phyloP scores from a whole-genome alignment of 2,888 invertebrate genomes.

The Embidobia sp. region DNA sequence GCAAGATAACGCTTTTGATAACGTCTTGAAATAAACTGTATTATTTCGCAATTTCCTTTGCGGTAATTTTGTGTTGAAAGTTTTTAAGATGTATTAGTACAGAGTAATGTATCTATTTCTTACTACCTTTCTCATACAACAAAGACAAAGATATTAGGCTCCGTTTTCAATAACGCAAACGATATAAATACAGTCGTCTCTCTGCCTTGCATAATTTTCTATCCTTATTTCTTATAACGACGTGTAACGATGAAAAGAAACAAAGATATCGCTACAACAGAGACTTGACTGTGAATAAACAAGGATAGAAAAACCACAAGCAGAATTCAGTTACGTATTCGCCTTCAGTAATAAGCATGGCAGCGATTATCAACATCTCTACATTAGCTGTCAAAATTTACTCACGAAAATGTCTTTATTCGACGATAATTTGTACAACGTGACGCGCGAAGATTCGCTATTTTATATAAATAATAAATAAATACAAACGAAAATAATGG shows the following conservation, averaged over 20 bases:
- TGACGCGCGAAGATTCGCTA: not conserved
- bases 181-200: too few relatives aligned
- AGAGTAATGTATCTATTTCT: too few relatives aligned
- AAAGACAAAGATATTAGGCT: too few relatives aligned
- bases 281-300: too few relatives aligned
- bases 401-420: constrained; percentile 21
- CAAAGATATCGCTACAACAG: too few relatives aligned
- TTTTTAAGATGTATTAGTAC: too few relatives aligned
- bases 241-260: too few relatives aligned
- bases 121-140: too few relatives aligned
- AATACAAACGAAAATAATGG: constrained; percentile 62
- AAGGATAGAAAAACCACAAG: not conserved
- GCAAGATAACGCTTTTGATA: constrained; percentile 4
- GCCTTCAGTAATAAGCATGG: constrained; percentile 23
- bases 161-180: too few relatives aligned
- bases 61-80: not conserved
- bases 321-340: not conserved
- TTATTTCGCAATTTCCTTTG: constrained; percentile 10
- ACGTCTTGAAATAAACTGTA: not conserved
- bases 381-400: constrained; percentile 1
- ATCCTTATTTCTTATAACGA: too few relatives aligned
- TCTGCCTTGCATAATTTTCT: too few relatives aligned
- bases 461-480: constrained; percentile 18
- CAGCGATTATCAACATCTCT: constrained; percentile 11
- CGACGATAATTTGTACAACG: constrained; percentile 1